phyloP scores from a whole-genome alignment of 1,140 invertebrate species.

The Orius laevigatus region DNA sequence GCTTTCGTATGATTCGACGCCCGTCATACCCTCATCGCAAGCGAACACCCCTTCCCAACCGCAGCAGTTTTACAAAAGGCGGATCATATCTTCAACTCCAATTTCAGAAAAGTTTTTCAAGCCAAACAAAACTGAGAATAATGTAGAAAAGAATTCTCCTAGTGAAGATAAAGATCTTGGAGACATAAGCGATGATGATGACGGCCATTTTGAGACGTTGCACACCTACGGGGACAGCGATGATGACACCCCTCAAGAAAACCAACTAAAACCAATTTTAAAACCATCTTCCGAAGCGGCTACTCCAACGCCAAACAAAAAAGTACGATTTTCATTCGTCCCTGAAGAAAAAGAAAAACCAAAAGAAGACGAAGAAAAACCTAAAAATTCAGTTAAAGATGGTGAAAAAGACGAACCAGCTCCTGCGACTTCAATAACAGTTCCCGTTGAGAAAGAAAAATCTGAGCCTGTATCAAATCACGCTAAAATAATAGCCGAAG shows the following conservation, averaged over 20 bases:
- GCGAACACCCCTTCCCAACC: slow-evolving; percentile 1
- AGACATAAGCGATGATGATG: slow-evolving; percentile 13
- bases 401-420: not conserved
- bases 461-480: slow-evolving; percentile 43
- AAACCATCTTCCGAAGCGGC: slow-evolving; percentile 18
- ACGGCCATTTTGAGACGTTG: slow-evolving; percentile 13
- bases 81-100: not conserved
- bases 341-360: slow-evolving; percentile 30
- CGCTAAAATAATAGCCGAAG: slow-evolving; percentile 53
- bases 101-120: slow-evolving; percentile 5
- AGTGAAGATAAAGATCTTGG: not conserved
- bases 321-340: slow-evolving; percentile 29
- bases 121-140: not conserved
- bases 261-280: slow-evolving; percentile 19
- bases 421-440: slow-evolving; percentile 16
- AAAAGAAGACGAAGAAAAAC: too few relatives aligned
- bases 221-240: slow-evolving; percentile 13
- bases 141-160: not conserved
- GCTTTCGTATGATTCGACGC: slow-evolving; percentile 13
- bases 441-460: slow-evolving; percentile 16
- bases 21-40: not conserved
- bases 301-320: slow-evolving; percentile 24
- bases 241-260: slow-evolving; percentile 5
- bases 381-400: not conserved
- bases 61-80: slow-evolving; percentile 4